Conservation (phyloP, 2,888 invertebrate species). For the Andricus curvator region DNA sequence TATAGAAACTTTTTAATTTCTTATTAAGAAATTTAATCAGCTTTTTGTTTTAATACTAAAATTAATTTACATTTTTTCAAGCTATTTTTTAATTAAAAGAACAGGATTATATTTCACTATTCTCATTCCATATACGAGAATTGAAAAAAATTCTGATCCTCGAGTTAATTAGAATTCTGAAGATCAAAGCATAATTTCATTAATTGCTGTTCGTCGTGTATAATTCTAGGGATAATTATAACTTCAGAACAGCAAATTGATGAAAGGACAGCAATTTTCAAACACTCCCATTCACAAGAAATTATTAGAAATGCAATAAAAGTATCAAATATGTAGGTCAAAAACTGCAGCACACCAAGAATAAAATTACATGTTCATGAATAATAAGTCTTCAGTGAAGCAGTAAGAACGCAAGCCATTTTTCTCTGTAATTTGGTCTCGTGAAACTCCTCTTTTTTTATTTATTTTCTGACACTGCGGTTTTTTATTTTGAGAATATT, state of each 20-base stretch:
- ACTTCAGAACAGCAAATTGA: no score
- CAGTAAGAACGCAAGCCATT: background rate
- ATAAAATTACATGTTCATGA: background rate
- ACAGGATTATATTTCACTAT: background rate
- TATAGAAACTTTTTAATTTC: background rate
- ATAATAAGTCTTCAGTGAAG: slow-evolving; percentile 7
- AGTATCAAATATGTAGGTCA: slow-evolving; percentile 14
- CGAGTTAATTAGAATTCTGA: background rate
- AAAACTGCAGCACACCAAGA: background rate
- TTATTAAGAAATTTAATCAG: background rate
- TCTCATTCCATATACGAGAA: background rate
- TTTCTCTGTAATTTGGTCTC: slow-evolving; percentile 21
- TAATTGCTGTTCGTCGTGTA: slow-evolving; percentile 6
- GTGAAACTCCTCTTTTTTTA: background rate
- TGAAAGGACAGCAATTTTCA: slow-evolving; percentile 18
- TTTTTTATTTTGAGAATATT: background rate
- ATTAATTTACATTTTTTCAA: background rate
- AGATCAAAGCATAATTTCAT: background rate
- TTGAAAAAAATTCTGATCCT: background rate
- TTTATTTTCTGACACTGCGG: background rate
- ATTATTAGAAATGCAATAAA: slow-evolving; percentile 14
- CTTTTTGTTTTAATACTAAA: background rate
- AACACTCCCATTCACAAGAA: slow-evolving; percentile 21
- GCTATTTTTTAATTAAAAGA: background rate
- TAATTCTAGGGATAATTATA: background rate